Evolutionary conservation across 2,113 vertebrate genomes (phyloP), one percentile per base, ranked within the genome.

Genomic region (Limanda limanda): DNA sequence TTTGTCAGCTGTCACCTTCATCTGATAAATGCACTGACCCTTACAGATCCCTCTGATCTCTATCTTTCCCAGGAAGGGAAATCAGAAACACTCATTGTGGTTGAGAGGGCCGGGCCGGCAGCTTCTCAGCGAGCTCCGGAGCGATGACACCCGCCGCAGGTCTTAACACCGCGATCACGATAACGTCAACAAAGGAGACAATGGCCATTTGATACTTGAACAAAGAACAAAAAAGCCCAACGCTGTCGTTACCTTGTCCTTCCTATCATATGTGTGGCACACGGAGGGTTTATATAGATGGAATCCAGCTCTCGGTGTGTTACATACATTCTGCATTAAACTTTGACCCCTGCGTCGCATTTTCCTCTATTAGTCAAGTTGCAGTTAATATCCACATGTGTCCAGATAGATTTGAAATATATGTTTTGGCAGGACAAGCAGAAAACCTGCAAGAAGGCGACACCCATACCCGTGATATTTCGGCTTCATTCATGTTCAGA

Each of bases 11-110:
- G 87, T 89, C 83, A 74, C 73, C 85, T 87, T 83, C 81, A 88
- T 93, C 91, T 89, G 90, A 92, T 91, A 90, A 89, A 89, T 76
- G 79, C 85, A 86, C 68, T 85, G 89, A 91, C 88, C 90, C 91
- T 81, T 75, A 70, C 86, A 76, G 80, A 86, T 81, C 79, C 76
- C 25, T 18, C 68, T 79, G 79, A 89, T 91, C 81, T 71, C 71
- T 76, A 80, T 89, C 83, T 83, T 65, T 86, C 68, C 73, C 65
- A 56, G 63, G 69, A 57, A 10, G 47, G 35, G 79, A 76, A 82
- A 88, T 83, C 72, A 68, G 62, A 88, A 70, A 62, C 63, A 35
- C 54, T 77, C 79, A 87, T 78, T 84, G 77, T 74, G 76, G 71
- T 70, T 63, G 74, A 89, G 82, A 87, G 66, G 64, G 65, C 68